A percentile compares a stretch with the other conserved stretches of the same genome.
These are phyloP conservation scores for Drosophila ficusphila DNA, from an alignment of 1,140 invertebrate genomes.

Conservation along the genomic window DNA sequence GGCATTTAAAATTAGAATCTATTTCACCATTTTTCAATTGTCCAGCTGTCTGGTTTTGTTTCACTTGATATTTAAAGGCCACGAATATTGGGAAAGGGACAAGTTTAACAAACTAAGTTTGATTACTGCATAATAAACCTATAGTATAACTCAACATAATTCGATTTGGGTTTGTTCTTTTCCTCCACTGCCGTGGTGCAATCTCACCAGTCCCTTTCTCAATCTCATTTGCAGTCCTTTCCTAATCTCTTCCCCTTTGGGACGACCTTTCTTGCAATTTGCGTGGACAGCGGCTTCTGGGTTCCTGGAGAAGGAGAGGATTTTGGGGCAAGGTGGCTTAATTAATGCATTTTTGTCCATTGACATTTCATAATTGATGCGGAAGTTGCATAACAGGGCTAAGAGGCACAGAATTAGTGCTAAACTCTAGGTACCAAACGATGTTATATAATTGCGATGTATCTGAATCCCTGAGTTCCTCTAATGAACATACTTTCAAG, in stretches of 20 bases:
- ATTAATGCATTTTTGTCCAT: constrained; percentile 30
- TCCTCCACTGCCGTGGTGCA: constrained; percentile 6
- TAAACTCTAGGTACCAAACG: too few relatives aligned
- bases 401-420: too few relatives aligned
- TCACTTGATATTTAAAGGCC: too few relatives aligned
- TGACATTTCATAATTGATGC: constrained; percentile 42
- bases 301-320: background rate
- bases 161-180: background rate
- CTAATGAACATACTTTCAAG: too few relatives aligned
- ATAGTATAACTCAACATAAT: too few relatives aligned
- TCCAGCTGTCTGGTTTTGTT: too few relatives aligned
- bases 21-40: too few relatives aligned
- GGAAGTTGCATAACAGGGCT: background rate
- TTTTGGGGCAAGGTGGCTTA: background rate
- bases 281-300: constrained; percentile 1
- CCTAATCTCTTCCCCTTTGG: background rate
- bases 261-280: constrained; percentile 30
- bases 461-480: too few relatives aligned
- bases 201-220: background rate
- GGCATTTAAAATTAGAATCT: background rate
- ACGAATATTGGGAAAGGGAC: too few relatives aligned
- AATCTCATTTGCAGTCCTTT: background rate
- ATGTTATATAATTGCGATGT: too few relatives aligned
- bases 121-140: too few relatives aligned
- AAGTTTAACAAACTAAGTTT: too few relatives aligned